These are phyloP conservation scores for Drosophila borealis DNA, from an alignment of 2,888 invertebrate species.

Conservation along the genomic window DNA sequence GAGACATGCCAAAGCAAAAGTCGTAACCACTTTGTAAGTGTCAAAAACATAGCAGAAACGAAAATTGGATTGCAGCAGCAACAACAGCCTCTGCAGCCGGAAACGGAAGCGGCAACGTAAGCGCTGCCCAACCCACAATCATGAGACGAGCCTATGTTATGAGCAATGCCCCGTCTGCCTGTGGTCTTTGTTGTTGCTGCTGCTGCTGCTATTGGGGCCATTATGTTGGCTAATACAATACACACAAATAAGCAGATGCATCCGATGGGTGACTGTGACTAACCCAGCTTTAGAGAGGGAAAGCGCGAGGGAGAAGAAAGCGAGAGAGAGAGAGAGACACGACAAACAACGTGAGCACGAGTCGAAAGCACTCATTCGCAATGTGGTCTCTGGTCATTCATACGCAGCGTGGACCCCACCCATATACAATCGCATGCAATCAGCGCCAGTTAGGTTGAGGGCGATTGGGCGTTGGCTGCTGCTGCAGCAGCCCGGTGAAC, in stretches of 20 bases:
- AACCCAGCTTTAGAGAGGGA: slow-evolving; percentile 18
- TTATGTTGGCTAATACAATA: slow-evolving; percentile 79
- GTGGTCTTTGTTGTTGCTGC: slow-evolving; percentile 29
- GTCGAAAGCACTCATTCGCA: slow-evolving; percentile 75
- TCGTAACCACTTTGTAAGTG: slow-evolving; percentile 79
- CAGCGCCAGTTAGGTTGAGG: slow-evolving; percentile 53
- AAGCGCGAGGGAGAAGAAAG: slow-evolving; percentile 2
- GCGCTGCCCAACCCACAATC: slow-evolving; percentile 36
- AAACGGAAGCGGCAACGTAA: slow-evolving; percentile 57
- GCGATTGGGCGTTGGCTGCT: slow-evolving; percentile 67
- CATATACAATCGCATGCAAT: slow-evolving; percentile 74
- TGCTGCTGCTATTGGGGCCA: slow-evolving; percentile 52
- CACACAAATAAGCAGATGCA: slow-evolving; percentile 76
- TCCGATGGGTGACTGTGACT: slow-evolving; percentile 32
- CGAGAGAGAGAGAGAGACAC: slow-evolving; percentile 1
- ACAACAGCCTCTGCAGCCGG: slow-evolving; percentile 48
- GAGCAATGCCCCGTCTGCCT: slow-evolving; percentile 55
- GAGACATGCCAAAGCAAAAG: slow-evolving; percentile 78
- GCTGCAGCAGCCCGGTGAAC: slow-evolving; percentile 26
- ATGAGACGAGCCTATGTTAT: slow-evolving; percentile 59
- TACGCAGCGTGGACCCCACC: slow-evolving; percentile 65
- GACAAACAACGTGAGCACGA: slow-evolving; percentile 46
- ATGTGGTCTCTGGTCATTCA: slow-evolving; percentile 76
- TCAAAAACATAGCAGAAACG: slow-evolving; percentile 77
- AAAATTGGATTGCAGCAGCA: slow-evolving; percentile 72